These are phyloP conservation scores for Strix uralensis DNA, from an alignment of 2,113 vertebrate species.

Conservation along the genomic window DNA sequence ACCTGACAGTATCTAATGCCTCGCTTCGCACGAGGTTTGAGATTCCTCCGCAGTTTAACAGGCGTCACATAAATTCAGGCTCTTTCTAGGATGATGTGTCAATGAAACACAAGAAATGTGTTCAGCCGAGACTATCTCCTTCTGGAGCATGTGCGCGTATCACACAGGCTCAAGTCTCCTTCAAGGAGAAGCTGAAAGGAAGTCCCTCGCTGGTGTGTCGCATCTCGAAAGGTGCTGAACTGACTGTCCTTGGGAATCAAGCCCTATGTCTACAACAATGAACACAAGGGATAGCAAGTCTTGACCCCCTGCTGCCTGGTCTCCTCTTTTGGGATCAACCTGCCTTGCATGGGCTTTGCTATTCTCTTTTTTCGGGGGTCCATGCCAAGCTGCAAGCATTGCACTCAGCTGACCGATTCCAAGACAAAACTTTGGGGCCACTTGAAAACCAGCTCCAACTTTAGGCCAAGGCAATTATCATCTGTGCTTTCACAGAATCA, in stretches of 20 bases:
- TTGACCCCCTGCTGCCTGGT: background rate
- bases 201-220: background rate
- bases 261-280: fast-evolving
- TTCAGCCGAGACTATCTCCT: background rate
- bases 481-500: background rate
- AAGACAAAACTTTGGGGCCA: background rate
- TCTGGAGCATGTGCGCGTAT: background rate
- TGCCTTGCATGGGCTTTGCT: background rate
- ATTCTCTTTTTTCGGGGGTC: background rate
- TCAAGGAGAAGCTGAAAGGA: background rate
- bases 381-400: background rate
- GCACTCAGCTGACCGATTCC: background rate
- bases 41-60: background rate
- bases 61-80: background rate
- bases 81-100: background rate
- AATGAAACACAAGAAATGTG: background rate
- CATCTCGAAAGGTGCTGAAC: background rate
- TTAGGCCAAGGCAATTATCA: background rate
- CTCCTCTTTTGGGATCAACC: background rate
- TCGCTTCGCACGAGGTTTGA: background rate
- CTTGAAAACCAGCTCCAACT: background rate
- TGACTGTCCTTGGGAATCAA: fast-evolving
- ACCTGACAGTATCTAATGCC: background rate
- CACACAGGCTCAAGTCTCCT: background rate
- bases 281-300: background rate